These are phyloP conservation scores for Dermatophagoides farinae DNA, from an alignment of 1,140 invertebrate species.

Conservation along the genomic window DNA sequence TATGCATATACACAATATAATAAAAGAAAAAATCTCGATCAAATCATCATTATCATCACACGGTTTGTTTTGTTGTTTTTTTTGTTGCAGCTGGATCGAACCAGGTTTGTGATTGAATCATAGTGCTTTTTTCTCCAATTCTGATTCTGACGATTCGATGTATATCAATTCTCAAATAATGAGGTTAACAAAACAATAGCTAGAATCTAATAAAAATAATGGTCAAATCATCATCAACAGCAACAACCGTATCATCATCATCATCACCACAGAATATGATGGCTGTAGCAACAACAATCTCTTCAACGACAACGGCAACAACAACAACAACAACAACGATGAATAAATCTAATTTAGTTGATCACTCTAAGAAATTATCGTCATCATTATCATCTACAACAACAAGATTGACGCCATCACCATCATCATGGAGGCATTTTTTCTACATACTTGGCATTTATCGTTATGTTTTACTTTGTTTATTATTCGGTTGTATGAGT, in stretches of 20 bases:
- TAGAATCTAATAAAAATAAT: too few species aligned
- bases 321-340: background rate
- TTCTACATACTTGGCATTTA: background rate
- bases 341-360: background rate
- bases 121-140: too few species aligned
- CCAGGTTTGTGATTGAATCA: too few species aligned
- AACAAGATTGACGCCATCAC: background rate
- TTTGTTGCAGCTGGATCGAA: too few species aligned
- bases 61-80: too few species aligned
- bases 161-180: too few species aligned
- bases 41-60: too few species aligned
- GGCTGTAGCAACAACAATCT: background rate
- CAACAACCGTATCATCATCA: background rate
- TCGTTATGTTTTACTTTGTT: slow-evolving; percentile 54
- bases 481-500: slow-evolving; percentile 45
- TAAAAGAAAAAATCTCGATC: too few species aligned
- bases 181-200: too few species aligned
- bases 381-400: background rate
- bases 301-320: background rate
- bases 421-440: background rate
- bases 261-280: background rate
- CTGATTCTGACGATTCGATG: too few species aligned
- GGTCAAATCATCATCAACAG: too few species aligned
- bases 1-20: too few species aligned
- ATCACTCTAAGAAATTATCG: background rate